phyloP scores from a whole-genome alignment of 2,888 invertebrate genomes.

The Sialis fuliginosa region DNA sequence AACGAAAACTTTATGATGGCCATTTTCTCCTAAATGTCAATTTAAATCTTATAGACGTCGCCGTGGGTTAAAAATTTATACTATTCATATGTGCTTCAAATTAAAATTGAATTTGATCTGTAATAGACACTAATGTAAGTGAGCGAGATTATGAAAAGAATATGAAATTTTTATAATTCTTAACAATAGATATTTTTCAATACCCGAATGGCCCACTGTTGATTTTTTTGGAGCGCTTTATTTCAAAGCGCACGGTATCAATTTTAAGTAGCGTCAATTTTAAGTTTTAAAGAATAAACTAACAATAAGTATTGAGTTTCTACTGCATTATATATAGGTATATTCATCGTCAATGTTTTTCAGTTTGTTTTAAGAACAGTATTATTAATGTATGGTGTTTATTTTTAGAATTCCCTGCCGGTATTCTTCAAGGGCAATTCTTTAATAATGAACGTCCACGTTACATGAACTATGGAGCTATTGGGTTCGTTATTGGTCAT shows the following conservation, averaged over 20 bases:
- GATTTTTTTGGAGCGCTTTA: neutral
- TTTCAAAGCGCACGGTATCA: neutral
- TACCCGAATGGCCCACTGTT: too few relatives aligned
- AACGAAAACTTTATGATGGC: too few relatives aligned
- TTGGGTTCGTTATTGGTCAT: slow-evolving; percentile 82
- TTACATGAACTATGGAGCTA: slow-evolving; percentile 85
- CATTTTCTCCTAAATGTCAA: too few relatives aligned
- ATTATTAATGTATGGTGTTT: neutral
- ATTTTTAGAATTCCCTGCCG: slow-evolving; percentile 74
- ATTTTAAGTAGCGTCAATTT: neutral
- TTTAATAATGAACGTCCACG: slow-evolving; percentile 75
- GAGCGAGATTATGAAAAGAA: too few relatives aligned
- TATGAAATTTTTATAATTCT: too few relatives aligned
- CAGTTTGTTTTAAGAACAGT: neutral
- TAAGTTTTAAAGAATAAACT: neutral
- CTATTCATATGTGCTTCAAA: too few relatives aligned
- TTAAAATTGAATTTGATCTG: too few relatives aligned
- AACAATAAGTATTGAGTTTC: neutral
- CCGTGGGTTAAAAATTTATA: too few relatives aligned
- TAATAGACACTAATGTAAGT: too few relatives aligned
- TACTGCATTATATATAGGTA: neutral
- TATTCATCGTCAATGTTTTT: too few relatives aligned
- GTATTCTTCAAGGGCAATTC: slow-evolving; percentile 82
- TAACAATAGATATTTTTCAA: too few relatives aligned
- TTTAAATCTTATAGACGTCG: too few relatives aligned